Evolutionary conservation across 2,113 vertebrate genomes (phyloP).

Genomic region (Patagioenas fasciata): DNA sequence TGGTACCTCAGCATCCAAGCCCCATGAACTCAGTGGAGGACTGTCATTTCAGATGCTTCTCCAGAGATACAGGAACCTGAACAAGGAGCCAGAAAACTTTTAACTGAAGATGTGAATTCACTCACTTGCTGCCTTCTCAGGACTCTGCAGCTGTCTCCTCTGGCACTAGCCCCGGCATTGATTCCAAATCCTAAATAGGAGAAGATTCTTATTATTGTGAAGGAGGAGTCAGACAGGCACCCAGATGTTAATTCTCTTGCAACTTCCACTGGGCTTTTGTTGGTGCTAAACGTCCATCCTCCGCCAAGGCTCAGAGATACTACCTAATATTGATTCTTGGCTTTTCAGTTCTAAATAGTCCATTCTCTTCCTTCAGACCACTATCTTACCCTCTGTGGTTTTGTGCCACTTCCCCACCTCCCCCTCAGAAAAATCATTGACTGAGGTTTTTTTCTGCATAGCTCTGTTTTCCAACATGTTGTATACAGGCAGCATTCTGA

Average conservation of each 20-base stretch:
- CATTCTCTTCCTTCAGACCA: neutral
- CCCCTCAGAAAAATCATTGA: neutral
- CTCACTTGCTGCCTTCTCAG: slow-evolving; percentile 21
- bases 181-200: slow-evolving; percentile 48
- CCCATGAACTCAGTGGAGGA: neutral
- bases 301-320: neutral
- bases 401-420: neutral
- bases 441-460: neutral
- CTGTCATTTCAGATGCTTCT: slow-evolving; percentile 48
- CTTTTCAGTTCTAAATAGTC: neutral
- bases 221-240: neutral
- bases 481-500: neutral
- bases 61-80: slow-evolving; percentile 26
- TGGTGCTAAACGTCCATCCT: neutral
- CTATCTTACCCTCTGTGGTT: neutral
- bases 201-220: slow-evolving; percentile 11
- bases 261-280: neutral
- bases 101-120: slow-evolving; percentile 25
- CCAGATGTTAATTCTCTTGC: slow-evolving; percentile 43
- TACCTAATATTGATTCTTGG: neutral
- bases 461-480: neutral
- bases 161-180: slow-evolving; percentile 29
- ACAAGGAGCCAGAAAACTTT: slow-evolving; percentile 48
- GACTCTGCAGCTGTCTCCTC: slow-evolving; percentile 59
- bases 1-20: slow-evolving; percentile 11